Evolutionary conservation across 2,113 vertebrate genomes (phyloP).

Genomic region (Falco punctatus): DNA sequence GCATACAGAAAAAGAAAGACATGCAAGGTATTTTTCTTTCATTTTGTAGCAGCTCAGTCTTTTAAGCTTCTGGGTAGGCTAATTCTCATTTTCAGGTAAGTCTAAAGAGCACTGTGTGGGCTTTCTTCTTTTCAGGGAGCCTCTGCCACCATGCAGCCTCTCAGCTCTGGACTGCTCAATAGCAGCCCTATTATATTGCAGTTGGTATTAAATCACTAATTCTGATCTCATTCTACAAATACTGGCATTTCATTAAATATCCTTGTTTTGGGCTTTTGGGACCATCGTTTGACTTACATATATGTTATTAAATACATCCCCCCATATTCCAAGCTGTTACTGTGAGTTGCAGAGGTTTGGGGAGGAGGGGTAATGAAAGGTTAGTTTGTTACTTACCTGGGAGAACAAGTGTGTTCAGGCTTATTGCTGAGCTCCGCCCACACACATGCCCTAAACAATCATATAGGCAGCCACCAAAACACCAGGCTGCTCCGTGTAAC

Average conservation of each 20-base stretch:
- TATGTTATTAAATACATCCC: not conserved
- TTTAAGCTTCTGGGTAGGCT: not conserved
- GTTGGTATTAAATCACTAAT: not conserved
- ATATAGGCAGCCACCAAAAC: fast-evolving
- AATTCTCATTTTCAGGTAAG: not conserved
- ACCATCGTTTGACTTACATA: not conserved
- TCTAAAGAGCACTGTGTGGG: not conserved
- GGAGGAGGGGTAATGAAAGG: not conserved
- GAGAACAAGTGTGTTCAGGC: not conserved
- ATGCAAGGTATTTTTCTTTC: slow-evolving; percentile 58
- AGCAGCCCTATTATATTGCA: not conserved
- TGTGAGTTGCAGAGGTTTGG: not conserved
- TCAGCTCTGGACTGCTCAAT: not conserved
- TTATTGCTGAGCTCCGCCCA: not conserved
- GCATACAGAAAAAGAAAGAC: slow-evolving; percentile 73
- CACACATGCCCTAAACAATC: not conserved
- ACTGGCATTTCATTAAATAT: not conserved
- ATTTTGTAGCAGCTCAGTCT: not conserved
- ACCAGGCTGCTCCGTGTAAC: fast-evolving
- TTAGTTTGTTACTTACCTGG: not conserved
- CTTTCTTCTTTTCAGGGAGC: not conserved
- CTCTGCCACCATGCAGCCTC: not conserved
- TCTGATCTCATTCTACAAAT: not conserved
- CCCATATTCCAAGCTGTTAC: not conserved
- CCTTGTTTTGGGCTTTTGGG: not conserved